Evolutionary conservation across 2,888 invertebrate genomes (phyloP), one percentile per base, ranked within the genome.

Genomic region (Acanthosepion esculentum): DNA sequence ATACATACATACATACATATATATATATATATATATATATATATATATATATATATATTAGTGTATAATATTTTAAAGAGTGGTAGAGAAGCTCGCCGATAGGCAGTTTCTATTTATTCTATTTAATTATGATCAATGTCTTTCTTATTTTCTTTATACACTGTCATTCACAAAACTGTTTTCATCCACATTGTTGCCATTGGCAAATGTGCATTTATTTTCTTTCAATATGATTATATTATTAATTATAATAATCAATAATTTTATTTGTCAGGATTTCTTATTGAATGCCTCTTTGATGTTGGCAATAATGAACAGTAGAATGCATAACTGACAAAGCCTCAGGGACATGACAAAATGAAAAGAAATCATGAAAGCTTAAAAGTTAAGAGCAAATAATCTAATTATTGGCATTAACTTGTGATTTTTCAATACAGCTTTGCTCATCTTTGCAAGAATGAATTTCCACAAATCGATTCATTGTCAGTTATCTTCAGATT

Each of bases 301-400:
- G 78, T 78, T 33, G 78, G 78, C 33, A n/a, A 78, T 33, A n/a
- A 78, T 78, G 78, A n/a, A 78, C n/a, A 78, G n/a, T 15, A 78
- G n/a, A 15, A 78, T 78, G 78, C 78, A n/a, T n/a, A 78, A 78
- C 78, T n/a, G n/a, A 33, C 78, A 12, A 78, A n/a, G 78, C 78
- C 78, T 78, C 33, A n/a, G n/a, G 78, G 78, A 78, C n/a, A 78
- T n/a, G 23, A 33, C 29, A 78, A 33, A 33, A 78, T 78, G 78
- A 78, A 78, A 78, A n/a, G n/a, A 33, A 78, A 78, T 78, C 78
- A 5, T 78, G n/a, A n/a, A 78, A 78, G 78, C 78, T 78, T 78
- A n/a, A 78, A 78, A 78, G n/a, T 78, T n/a, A 78, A 78, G 78
- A 78, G n/a, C n/a, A 78, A 78, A 78, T 78, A n/a, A 78, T 78